Evolutionary conservation across 2,797 vertebrate genomes (phyloP).

Genomic region (Enteromius anoplus): DNA sequence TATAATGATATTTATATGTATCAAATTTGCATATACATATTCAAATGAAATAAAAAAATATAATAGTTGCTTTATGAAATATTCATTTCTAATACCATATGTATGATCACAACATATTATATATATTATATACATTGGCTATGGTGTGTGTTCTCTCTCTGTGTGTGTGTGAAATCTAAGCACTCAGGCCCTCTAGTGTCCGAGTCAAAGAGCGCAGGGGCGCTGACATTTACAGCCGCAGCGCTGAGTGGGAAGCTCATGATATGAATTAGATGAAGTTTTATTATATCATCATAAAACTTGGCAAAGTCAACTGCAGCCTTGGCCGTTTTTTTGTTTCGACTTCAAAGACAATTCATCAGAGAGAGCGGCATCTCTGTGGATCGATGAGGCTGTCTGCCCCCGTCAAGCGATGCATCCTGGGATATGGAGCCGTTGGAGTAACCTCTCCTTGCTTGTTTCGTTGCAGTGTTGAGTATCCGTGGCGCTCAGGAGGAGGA

Average conservation of each 20-base stretch:
- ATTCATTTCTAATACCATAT: not conserved
- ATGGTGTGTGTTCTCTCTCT: not conserved
- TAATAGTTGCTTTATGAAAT: not conserved
- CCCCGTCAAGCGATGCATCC: conserved; percentile 53
- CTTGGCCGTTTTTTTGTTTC: conserved; percentile 31
- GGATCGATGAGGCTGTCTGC: conserved; percentile 23
- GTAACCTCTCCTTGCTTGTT: conserved; percentile 63
- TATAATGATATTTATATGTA: not conserved
- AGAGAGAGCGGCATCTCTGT: conserved; percentile 47
- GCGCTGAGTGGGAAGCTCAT: conserved; percentile 44
- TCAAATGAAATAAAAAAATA: not conserved
- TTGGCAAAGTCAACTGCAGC: conserved; percentile 47
- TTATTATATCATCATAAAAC: conserved; percentile 46
- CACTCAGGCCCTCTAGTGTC: conserved; percentile 78
- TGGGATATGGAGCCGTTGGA: conserved; percentile 57
- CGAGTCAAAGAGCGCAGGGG: conserved; percentile 7
- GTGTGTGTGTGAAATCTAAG: conserved; percentile 51
- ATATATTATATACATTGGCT: not conserved
- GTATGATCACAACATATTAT: not conserved
- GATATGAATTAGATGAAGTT: conserved; percentile 51
- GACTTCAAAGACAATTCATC: conserved; percentile 30
- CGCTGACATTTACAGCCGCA: conserved; percentile 22
- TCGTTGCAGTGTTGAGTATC: conserved; percentile 91
- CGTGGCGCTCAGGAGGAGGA: conserved; percentile 96
- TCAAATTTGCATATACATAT: not conserved